Conservation (phyloP, 2,113 vertebrate species). For the Boulengeromyrus knoepffleri region DNA sequence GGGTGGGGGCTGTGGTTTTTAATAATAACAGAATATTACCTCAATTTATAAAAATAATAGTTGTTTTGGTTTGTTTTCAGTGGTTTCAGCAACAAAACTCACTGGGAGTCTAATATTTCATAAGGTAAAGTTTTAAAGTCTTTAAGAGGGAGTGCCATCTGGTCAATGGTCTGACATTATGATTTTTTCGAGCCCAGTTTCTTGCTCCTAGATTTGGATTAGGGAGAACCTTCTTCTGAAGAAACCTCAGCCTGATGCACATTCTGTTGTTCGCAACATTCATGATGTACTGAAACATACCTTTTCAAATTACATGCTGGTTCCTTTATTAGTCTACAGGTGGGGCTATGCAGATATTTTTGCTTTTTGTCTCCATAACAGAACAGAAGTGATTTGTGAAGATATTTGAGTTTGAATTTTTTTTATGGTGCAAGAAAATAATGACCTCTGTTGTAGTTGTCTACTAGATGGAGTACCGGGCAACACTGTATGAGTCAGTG, state of each 20-base stretch:
- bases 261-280: background rate
- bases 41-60: background rate
- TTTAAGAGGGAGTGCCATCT: background rate
- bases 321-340: background rate
- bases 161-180: background rate
- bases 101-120: background rate
- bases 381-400: background rate
- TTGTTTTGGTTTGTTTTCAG: background rate
- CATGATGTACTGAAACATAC: background rate
- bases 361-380: background rate
- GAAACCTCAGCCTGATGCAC: background rate
- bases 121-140: background rate
- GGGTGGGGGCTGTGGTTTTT: background rate
- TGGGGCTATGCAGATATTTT: background rate
- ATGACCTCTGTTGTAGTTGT: background rate
- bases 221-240: background rate
- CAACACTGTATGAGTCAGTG: background rate
- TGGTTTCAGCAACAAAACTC: background rate
- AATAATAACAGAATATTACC: constrained; percentile 1
- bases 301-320: background rate
- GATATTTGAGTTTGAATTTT: background rate
- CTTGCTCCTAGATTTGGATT: background rate
- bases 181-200: background rate
- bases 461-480: background rate
- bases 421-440: background rate